phyloP scores from a whole-genome alignment of 2,797 vertebrate genomes.

The Masticophis lateralis region DNA sequence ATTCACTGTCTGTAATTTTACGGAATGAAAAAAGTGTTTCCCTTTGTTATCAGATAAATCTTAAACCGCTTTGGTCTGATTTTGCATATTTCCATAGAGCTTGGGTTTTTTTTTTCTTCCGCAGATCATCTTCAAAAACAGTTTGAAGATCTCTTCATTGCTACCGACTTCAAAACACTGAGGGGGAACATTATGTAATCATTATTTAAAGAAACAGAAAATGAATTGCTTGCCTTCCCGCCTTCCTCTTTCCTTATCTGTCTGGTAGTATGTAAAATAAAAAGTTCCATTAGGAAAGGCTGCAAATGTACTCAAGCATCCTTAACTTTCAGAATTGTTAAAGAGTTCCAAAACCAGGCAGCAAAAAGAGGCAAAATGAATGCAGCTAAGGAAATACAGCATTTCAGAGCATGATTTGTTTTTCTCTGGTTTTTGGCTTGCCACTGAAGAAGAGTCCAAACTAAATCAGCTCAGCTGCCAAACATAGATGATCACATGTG shows the following conservation, averaged over 20 bases:
- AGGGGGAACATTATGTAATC: not conserved
- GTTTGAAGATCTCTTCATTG: not conserved
- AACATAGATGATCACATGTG: not conserved
- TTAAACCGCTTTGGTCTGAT: not conserved
- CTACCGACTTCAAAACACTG: not conserved
- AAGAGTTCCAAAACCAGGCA: not conserved
- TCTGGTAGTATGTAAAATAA: not conserved
- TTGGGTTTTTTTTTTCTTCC: not conserved
- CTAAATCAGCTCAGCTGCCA: not conserved
- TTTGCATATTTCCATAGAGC: not conserved
- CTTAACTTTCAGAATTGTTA: not conserved
- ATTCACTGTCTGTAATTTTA: not conserved
- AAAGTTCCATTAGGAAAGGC: not conserved
- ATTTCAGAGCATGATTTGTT: not conserved
- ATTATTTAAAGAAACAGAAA: not conserved
- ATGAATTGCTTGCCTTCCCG: not conserved
- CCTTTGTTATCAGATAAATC: not conserved
- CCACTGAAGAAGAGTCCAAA: not conserved
- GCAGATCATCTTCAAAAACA: not conserved
- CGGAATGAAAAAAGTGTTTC: not conserved
- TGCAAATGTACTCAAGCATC: not conserved
- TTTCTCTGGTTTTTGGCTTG: not conserved
- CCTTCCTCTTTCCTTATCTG: not conserved
- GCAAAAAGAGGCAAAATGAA: not conserved
- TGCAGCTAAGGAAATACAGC: not conserved